Conservation (phyloP, 2,888 invertebrate species). For the Amblyjoppa fuscipennis region DNA sequence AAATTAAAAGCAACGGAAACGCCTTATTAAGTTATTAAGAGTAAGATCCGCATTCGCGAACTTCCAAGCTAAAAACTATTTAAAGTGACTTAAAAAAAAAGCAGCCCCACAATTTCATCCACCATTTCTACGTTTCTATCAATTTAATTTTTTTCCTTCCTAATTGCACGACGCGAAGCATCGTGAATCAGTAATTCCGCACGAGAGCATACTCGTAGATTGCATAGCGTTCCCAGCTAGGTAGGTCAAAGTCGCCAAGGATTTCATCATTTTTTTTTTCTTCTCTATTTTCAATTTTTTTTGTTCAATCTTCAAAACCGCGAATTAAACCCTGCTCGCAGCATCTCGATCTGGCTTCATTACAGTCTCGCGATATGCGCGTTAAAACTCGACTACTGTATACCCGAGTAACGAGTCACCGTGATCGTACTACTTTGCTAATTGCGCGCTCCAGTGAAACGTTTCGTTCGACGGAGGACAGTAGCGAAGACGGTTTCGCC, state of each 20-base stretch:
- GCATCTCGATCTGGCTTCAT: slow-evolving; percentile 44
- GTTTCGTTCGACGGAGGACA: slow-evolving; percentile 40
- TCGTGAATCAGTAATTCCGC: slow-evolving; percentile 35
- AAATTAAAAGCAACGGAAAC: not conserved
- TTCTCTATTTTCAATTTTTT: not conserved
- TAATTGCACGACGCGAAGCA: slow-evolving; percentile 26
- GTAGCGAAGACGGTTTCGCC: not conserved
- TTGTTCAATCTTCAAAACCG: slow-evolving; percentile 28
- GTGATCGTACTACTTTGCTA: slow-evolving; percentile 61
- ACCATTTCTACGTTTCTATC: not conserved
- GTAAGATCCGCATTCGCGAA: not conserved
- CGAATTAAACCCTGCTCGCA: slow-evolving; percentile 42
- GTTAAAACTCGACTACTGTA: slow-evolving; percentile 19
- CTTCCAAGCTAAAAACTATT: not conserved
- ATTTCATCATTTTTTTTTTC: slow-evolving; percentile 20
- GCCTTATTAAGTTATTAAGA: not conserved
- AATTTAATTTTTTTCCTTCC: slow-evolving; percentile 11
- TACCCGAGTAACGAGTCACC: slow-evolving; percentile 43
- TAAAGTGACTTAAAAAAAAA: not conserved
- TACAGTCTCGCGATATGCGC: slow-evolving; percentile 46
- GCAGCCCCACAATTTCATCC: not conserved
- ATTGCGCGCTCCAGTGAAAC: slow-evolving; percentile 54
- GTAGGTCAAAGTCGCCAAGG: slow-evolving; percentile 47
- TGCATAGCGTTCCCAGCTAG: slow-evolving; percentile 28
- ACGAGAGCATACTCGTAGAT: not conserved